Base-by-base conservation (phyloP, 1,140 invertebrate genomes). In the Akabosia matsudoensis region DNA sequence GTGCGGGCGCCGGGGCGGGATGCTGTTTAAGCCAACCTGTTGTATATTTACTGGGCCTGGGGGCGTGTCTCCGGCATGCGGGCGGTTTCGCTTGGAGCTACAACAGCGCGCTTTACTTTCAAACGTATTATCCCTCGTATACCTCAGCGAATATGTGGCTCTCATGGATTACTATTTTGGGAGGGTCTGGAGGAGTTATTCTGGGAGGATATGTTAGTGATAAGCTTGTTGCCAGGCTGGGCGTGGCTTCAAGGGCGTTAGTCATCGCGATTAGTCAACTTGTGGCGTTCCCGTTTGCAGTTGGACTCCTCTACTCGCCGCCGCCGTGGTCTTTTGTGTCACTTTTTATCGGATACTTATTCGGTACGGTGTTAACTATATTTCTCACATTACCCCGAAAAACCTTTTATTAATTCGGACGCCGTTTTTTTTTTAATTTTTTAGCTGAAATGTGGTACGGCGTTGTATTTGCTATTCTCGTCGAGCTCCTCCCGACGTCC, bases 371-470 rank as follows among this genome's bases (percentile, higher is more conserved):
- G n/a, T 26, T n/a, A 10, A 13, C 45, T 34, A 45, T 10, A 64
- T 34, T 30, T 70, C 16, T 70, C 22, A 70, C 18, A 30, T 61
- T 22, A 72, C 30, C 70, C 18, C 34, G 28, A 72, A 37, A 72
- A 45, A n/a, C 33, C 34, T 72, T 22, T 72, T 22, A 72, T 72
- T 45, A 26, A 30, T n/a, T n/a, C n/a, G 61, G 61, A 14, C 61
- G 10, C 24, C 61, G 24, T 22, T 64, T 7, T 81, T 79, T 76
- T 79, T 76, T n/a, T n/a, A 83, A 82, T 75, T 82, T 87, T 87
- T 0, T 85, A 92, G 92, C 93, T 83, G 93, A 95, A 86, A 95
- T 94, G 92, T 95, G 93, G 93, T 95, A 95, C 83, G 93, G 93
- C 67, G 94, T 95, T 77, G 89, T 95, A 0, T 95, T 95, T 83